These are phyloP conservation scores for Strongylocentrotus purpuratus DNA, from an alignment of 35 echinoderm and acorn worm species.

Conservation along the genomic window DNA sequence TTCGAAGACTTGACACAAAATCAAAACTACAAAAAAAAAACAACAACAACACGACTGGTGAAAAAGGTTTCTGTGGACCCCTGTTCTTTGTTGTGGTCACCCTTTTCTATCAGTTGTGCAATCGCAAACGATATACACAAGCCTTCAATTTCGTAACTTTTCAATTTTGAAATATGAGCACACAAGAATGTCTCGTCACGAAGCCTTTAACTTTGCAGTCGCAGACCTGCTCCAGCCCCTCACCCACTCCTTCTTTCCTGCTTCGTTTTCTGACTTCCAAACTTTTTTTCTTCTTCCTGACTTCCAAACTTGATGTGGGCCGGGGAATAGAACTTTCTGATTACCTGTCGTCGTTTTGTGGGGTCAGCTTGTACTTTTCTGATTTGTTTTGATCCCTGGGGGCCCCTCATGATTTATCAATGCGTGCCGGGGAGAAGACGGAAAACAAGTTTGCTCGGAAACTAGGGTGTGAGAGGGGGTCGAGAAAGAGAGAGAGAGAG, in stretches of 20 bases:
- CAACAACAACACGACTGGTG: no score
- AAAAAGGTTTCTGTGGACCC: no score
- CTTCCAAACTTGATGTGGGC: not conserved
- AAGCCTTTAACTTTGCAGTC: not conserved
- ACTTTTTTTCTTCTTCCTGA: not conserved
- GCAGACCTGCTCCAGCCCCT: not conserved
- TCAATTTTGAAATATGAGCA: no score
- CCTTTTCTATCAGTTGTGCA: no score
- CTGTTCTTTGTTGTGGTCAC: no score
- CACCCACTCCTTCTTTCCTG: not conserved
- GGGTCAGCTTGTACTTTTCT: conserved; percentile 24
- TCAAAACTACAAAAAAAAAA: no score
- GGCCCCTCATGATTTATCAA: not conserved
- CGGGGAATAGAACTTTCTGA: conserved; percentile 22
- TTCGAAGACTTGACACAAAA: no score
- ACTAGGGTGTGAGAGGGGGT: not conserved
- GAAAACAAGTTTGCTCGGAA: conserved; percentile 28
- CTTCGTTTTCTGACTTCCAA: not conserved
- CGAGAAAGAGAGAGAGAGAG: no score
- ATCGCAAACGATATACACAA: no score
- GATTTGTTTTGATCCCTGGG: conserved; percentile 33
- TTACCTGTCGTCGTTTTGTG: conserved; percentile 43
- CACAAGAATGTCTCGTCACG: no score
- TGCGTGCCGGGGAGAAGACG: not conserved
- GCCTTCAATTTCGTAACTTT: no score